Conservation (phyloP, 1,140 invertebrate species). For the Parapsyche elsis region DNA sequence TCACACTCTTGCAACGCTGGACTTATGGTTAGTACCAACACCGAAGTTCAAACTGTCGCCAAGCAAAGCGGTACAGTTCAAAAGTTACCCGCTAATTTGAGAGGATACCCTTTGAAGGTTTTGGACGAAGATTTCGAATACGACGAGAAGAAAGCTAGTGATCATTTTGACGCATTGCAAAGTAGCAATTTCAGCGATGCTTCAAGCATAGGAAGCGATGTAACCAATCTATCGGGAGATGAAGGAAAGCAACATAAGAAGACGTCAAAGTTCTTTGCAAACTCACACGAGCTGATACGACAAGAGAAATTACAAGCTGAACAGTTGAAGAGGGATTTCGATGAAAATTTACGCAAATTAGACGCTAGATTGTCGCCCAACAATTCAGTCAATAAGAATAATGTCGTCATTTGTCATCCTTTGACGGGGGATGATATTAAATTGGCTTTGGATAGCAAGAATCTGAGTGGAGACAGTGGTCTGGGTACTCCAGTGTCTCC, state of each 20-base stretch:
- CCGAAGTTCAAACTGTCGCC: conserved; percentile 41
- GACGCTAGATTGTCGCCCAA: conserved; percentile 59
- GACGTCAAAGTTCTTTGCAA: conserved; percentile 72
- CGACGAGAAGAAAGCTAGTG: conserved; percentile 40
- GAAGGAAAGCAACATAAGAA: conserved; percentile 62
- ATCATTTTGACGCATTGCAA: conserved; percentile 35
- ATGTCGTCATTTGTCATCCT: conserved; percentile 62
- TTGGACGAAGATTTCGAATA: conserved; percentile 60
- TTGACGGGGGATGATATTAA: conserved; percentile 56
- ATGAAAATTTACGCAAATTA: conserved; percentile 63
- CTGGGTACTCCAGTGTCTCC: conserved; percentile 60
- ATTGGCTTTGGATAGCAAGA: conserved; percentile 45
- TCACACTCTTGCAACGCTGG: conserved; percentile 66
- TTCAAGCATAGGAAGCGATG: conserved; percentile 42
- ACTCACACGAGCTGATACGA: conserved; percentile 73
- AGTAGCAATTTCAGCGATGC: conserved; percentile 45
- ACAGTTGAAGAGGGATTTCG: conserved; percentile 65
- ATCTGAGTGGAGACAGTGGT: conserved; percentile 58
- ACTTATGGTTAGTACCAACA: conserved; percentile 57
- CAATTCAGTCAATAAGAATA: conserved; percentile 58
- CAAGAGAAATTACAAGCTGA: conserved; percentile 67
- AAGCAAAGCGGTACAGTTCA: background rate
- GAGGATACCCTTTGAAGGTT: conserved; percentile 59
- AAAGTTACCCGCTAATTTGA: conserved; percentile 46
- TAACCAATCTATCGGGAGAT: conserved; percentile 56